Base-by-base conservation (phyloP, 1,140 invertebrate species). In the Nymphalis io region DNA sequence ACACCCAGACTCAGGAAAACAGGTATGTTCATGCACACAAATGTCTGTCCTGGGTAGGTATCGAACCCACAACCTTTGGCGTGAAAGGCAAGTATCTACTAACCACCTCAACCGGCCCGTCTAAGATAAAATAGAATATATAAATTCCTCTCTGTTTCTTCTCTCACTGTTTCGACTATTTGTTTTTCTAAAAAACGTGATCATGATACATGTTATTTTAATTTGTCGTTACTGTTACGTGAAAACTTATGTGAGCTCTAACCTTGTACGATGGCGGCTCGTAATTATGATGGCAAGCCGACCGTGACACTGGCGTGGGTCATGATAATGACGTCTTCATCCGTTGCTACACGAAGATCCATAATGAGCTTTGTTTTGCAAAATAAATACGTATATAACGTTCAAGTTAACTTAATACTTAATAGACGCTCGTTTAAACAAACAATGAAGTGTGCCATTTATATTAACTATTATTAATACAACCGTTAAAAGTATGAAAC, bases 261-360 rank as follows among this genome's bases (percentile, higher is more conserved):
- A 85, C 85, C 85, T 90, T 88, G 85, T 74, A 74, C 78, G 82
- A 83, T 83, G 82, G 80, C 80, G 67, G 80, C 69, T 72, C 74
- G 76, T 76, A 81, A 83, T 85, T 83, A 82, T 76, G 83, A 78
- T 79, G 80, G 72, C 75, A 82, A 74, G 65, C 74, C 84, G 85
- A 80, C 88, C 87, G 84, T 90, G 88, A 89, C 88, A 90, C 81
- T 90, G 88, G 78, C 80, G 72, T 72, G 72, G 81, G 81, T 80
- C 83, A 86, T 80, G 78, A 81, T 88, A 87, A 87, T 85, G 83
- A 82, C 77, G 79, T 79, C 83, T 82, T 81, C 78, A 73, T 75
- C 65, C 73, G 75, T 73, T 66, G 51, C 62, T 72, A 51, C 61
- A 68, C 61, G 59, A 64, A 70, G 53, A 16, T 3, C 23, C 51